Conservation (phyloP, 2,888 invertebrate species). For the Dicyrtomina minuta region DNA sequence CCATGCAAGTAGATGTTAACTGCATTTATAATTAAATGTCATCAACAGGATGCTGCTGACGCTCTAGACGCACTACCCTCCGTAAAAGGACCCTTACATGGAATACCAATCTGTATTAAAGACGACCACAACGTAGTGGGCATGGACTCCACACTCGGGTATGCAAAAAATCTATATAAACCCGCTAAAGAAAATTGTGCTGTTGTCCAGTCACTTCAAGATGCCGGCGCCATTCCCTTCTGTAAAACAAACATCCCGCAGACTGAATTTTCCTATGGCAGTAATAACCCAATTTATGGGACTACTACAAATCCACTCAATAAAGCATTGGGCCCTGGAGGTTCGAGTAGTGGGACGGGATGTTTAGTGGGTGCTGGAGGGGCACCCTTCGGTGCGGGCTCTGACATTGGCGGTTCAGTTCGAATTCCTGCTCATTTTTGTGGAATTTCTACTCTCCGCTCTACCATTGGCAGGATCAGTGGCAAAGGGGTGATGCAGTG, state of each 20-base stretch:
- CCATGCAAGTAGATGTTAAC: too few relatives aligned
- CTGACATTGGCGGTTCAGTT: constrained; percentile 58
- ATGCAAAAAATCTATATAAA: constrained; percentile 53
- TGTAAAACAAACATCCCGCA: constrained; percentile 57
- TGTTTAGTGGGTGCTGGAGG: constrained; percentile 57
- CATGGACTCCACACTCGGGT: constrained; percentile 56
- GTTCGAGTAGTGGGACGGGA: constrained; percentile 31
- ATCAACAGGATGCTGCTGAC: constrained; percentile 36
- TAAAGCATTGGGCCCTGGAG: constrained; percentile 41
- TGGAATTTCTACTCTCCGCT: constrained; percentile 58
- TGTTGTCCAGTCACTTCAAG: constrained; percentile 42
- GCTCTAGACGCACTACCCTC: constrained; percentile 44
- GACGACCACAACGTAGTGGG: constrained; percentile 55
- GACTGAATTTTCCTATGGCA: constrained; percentile 47
- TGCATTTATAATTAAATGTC: too few relatives aligned
- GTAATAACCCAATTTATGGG: constrained; percentile 48
- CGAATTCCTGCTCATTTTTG: constrained; percentile 59
- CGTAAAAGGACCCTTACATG: constrained; percentile 54
- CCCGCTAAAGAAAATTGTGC: constrained; percentile 52
- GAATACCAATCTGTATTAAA: constrained; percentile 56
- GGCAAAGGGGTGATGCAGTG: constrained; percentile 39
- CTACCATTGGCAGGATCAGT: constrained; percentile 56
- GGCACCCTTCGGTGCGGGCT: constrained; percentile 44
- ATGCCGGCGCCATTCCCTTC: constrained; percentile 50
- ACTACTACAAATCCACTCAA: constrained; percentile 46